Base-by-base conservation (phyloP, 2,797 vertebrate genomes). In the Gouania willdenowi region DNA sequence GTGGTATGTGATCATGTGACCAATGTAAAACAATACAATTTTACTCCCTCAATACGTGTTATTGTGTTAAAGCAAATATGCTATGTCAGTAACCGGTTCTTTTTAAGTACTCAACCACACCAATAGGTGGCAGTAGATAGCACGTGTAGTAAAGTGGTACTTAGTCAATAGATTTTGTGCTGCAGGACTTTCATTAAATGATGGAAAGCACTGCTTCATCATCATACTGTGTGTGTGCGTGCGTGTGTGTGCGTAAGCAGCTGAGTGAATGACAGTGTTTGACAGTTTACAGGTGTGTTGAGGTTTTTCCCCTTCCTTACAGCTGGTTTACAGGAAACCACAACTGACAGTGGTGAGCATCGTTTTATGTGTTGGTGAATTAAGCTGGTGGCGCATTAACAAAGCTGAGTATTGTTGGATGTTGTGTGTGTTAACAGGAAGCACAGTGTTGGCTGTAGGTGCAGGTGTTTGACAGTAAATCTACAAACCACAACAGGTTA, bases 401-500 rank as follows among this genome's bases (percentile, higher is more conserved):
- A 74, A 51, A 58, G 71, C 52, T 54, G 37, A 9, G 15, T 40
- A 56, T 77, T 75, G 68, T 75, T 50, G 9, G 41, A 44, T 20
- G n/a, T 45, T 30, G 7, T 23, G 20, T 28, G 40, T 20, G 22
- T 41, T 26, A 19, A 45, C 34, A 66, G 18, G 66, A 59, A 49
- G 15, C 13, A 4, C 58, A 64, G 30, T 22, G 41, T 45, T 53
- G 60, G 47, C 48, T 71, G 10, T 4, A 35, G 27, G 38, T 62
- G 68, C 82, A 86, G 83, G 79, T 87, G 79, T 76, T 71, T 48
- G 26, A 26, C 52, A 38, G 21, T 39, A 37, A 41, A 42, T 24
- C 3, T 65, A 28, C 27, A 20, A 71, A 65, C 66, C 74, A 54
- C 69, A 72, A 67, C 63, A 79, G 44, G 72, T 27, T 10, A 41